Base-by-base conservation (phyloP, 2,113 vertebrate genomes). In the Sinocyclocheilus anshuiensis region DNA sequence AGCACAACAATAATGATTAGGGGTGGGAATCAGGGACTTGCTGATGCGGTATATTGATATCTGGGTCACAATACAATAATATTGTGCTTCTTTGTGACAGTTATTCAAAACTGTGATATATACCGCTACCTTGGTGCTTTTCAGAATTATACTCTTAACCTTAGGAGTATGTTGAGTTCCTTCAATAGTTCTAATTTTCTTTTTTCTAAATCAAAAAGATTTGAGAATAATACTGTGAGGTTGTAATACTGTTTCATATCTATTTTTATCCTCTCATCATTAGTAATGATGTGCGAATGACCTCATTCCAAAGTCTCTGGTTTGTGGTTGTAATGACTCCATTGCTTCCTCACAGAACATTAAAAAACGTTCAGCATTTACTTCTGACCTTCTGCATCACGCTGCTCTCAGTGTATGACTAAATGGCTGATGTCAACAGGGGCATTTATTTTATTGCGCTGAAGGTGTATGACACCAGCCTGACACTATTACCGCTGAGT, bases 1-100 rank as follows among this genome's bases (percentile, higher is more conserved):
- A 74, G 81, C 65, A 83, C 48, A 74, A 83, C 29, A 74, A 29
- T 55, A 74, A 74, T 74, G 13, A 63, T 80, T n/a, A 80, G 36
- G 29, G 57, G 33, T 63, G 77, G 77, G 77, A 63, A 39, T 42
- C 77, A n/a, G 77, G 77, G 57, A 53, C 50, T 50, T 55, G 26
- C 24, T 55, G 48, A 55, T 77, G 76, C 16, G 0, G 16, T 29
- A 55, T 55, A 77, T 77, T 55, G 76, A 33, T 77, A 77, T 77
- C 76, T 77, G 76, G 76, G 76, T 55, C 76, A 77, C 26, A 55
- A 26, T 55, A 77, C 48, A 77, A 55, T 77, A 77, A 55, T 20
- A 77, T 55, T 53, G 76, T 53, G 12, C 13, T 48, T 50, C 42
- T 16, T n/a, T 50, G 42, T 50, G 76, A 77, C 76, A 77, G 76